phyloP scores from a whole-genome alignment of 2,888 invertebrate species.

The Ormyrus nitidulus region DNA sequence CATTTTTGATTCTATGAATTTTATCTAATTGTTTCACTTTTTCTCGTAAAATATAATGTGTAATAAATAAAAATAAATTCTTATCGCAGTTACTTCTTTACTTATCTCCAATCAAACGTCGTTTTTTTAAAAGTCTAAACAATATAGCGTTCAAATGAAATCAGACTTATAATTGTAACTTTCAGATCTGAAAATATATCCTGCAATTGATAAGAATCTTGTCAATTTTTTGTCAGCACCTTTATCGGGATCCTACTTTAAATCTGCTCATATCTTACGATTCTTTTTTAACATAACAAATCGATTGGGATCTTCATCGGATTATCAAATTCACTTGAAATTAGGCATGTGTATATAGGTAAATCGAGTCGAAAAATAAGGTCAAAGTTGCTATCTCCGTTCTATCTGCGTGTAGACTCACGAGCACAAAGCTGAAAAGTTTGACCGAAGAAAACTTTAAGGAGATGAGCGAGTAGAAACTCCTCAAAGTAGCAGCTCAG shows the following conservation, averaged over 20 bases:
- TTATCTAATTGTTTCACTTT: background rate
- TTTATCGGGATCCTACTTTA: background rate
- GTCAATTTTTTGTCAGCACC: background rate
- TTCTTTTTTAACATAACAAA: background rate
- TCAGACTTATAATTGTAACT: slow-evolving; percentile 16
- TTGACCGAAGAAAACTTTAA: slow-evolving; percentile 35
- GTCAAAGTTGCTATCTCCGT: slow-evolving; percentile 34
- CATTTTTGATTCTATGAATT: no score
- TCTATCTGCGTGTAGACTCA: slow-evolving; percentile 1
- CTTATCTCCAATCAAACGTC: background rate
- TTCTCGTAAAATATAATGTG: slow-evolving; percentile 3
- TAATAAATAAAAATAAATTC: slow-evolving; percentile 13
- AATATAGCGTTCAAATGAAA: background rate
- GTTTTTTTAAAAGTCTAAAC: slow-evolving; percentile 29
- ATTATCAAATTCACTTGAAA: background rate
- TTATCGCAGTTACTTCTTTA: slow-evolving; percentile 36
- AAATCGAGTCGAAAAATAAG: slow-evolving; percentile 26
- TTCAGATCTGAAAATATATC: slow-evolving; percentile 5
- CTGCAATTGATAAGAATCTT: slow-evolving; percentile 14
- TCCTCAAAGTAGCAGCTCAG: slow-evolving; percentile 12
- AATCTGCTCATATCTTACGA: background rate
- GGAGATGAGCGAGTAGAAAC: slow-evolving; percentile 30
- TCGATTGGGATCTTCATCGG: background rate
- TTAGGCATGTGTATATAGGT: background rate
- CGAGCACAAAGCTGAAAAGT: slow-evolving; percentile 32